Conservation (phyloP, 2,888 invertebrate species). For the Sphecodes monilicornis region DNA sequence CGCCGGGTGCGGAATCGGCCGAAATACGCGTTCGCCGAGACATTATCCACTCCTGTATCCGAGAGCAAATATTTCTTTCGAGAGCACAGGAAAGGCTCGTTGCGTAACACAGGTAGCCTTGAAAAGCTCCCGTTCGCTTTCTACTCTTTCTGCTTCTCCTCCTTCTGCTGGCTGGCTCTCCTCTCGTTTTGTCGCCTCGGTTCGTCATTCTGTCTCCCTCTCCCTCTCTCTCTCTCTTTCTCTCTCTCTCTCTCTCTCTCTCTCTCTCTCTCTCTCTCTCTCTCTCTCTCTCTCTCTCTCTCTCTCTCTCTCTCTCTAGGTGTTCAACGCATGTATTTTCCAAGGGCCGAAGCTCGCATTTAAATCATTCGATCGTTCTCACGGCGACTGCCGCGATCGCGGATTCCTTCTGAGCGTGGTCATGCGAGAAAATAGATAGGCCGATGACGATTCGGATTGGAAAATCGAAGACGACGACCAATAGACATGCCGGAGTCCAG, state of each 20-base stretch:
- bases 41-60: slow-evolving; percentile 8
- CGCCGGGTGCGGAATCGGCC: not conserved
- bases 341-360: slow-evolving; percentile 45
- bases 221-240: too few relatives aligned
- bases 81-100: slow-evolving; percentile 13
- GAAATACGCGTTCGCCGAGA: slow-evolving; percentile 1
- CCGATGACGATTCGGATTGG: slow-evolving; percentile 45
- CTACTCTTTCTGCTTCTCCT: slow-evolving; percentile 19
- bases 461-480: slow-evolving; percentile 28
- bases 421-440: slow-evolving; percentile 52
- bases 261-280: too few relatives aligned
- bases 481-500: slow-evolving; percentile 16
- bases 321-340: slow-evolving; percentile 29
- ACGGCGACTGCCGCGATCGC: slow-evolving; percentile 26
- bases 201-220: too few relatives aligned
- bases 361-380: slow-evolving; percentile 56
- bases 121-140: slow-evolving; percentile 27
- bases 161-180: not conserved
- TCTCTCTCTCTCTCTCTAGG: too few relatives aligned
- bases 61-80: slow-evolving; percentile 17
- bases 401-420: slow-evolving; percentile 40
- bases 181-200: not conserved
- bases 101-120: slow-evolving; percentile 47
- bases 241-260: too few relatives aligned
- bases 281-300: slow-evolving; percentile 1